Base-by-base conservation (phyloP, 35 echinoderm and acorn worm species). In the Heliocidaris erythrogramma region DNA sequence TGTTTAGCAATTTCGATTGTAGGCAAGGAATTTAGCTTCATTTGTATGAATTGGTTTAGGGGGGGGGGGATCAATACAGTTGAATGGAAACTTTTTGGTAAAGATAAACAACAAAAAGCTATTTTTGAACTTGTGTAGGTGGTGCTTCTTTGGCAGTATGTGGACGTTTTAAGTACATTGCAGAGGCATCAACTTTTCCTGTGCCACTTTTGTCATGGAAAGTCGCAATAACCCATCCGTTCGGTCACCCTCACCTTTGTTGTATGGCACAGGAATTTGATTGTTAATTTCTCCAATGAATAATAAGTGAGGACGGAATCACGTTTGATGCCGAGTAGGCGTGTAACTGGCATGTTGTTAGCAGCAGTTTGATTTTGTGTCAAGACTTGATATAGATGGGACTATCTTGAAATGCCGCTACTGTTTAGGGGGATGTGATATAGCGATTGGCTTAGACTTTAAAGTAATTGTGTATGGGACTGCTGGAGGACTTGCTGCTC, bases 221-320 rank as follows among this genome's bases (percentile, higher is more conserved):
- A 78, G 65, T 78, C 27, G 65, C 65, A 78, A 78, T 78, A 78
- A 78, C 27, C 35, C 65, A n/a, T 78, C 2, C n/a, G 65, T 78
- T 24, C 18, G 8, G 7, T 78, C 65, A 78, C 65, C 21, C 65
- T 78, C 18, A 21, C 65, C 65, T 78, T 78, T 27, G 65, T 78
- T 4, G 61, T 69, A 69, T 24, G 24, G 61, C 61, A 69, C 17
- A 78, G 65, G 65, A 78, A 56, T 78, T n/a, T 78, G 65, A 78
- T 78, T 78, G 65, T 78, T 47, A 60, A 47, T 85, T 85, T 42
- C 47, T 47, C 93, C 30, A 94, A 47, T 71, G 56, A 94, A 71
- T 65, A n/a, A 27, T 59, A 59, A 65, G 49, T 93, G 21, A 1
- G 30, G 59, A 49, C 12, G 0, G 24, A 93, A 52, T 52, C 48